Evolutionary conservation across 2,888 invertebrate species (phyloP).

Genomic region (Hoplodrina ambigua): DNA sequence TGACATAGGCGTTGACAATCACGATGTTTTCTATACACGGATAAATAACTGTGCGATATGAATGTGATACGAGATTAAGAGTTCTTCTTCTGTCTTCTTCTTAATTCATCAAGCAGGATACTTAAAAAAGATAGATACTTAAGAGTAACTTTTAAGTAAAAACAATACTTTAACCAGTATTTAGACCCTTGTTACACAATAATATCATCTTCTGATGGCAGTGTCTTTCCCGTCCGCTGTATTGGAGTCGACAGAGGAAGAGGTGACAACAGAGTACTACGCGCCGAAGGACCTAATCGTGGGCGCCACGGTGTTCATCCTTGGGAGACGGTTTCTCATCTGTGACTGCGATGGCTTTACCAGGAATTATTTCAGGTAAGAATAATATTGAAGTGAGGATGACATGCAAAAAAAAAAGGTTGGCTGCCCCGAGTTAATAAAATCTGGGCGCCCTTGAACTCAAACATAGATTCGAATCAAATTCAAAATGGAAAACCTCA

Average conservation of each 20-base stretch:
- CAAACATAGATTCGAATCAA: no score
- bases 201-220: conserved; percentile 61
- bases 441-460: no score
- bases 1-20: conserved; percentile 5
- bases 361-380: conserved; percentile 92
- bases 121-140: no score
- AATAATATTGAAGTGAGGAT: not conserved
- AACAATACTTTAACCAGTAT: no score
- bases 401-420: not conserved
- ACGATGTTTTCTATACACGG: not conserved
- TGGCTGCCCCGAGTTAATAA: not conserved
- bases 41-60: no score
- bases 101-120: not conserved
- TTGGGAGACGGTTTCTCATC: conserved; percentile 93
- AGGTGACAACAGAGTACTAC: conserved; percentile 94
- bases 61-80: not conserved
- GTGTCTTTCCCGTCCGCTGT: conserved; percentile 92
- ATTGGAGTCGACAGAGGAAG: conserved; percentile 93
- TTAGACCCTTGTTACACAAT: not conserved
- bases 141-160: no score
- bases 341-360: conserved; percentile 96
- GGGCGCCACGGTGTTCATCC: conserved; percentile 93
- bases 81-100: no score
- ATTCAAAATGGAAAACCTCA: not conserved
- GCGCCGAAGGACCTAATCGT: conserved; percentile 94